Evolutionary conservation across 2,888 invertebrate species (phyloP).

Genomic region (Synergus laeviventris): DNA sequence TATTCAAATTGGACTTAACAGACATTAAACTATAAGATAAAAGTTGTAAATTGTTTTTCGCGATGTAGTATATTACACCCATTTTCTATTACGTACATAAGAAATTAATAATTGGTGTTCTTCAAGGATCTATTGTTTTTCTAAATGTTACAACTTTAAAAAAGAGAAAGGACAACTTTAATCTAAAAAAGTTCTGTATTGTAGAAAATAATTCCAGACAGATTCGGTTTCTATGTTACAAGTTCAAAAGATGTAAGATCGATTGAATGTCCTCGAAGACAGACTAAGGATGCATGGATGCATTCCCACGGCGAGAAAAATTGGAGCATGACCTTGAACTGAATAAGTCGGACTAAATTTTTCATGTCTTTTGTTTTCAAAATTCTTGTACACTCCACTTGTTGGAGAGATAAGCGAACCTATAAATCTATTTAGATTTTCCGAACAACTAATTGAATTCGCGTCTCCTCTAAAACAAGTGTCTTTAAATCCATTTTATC

Average conservation of each 20-base stretch:
- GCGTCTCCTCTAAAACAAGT: neutral
- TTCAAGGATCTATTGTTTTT: neutral
- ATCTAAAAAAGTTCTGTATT: neutral
- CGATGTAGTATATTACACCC: neutral
- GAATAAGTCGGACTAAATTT: neutral
- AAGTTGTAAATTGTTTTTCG: neutral
- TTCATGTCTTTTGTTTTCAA: neutral
- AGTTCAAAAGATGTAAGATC: constrained; percentile 32
- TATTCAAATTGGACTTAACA: neutral
- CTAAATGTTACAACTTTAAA: neutral
- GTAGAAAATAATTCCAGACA: neutral
- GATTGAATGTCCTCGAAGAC: neutral
- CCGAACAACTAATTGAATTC: neutral
- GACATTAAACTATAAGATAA: too few relatives aligned
- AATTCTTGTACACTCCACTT: too few relatives aligned
- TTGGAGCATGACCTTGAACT: neutral
- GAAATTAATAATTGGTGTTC: neutral
- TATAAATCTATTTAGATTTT: neutral
- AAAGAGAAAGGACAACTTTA: neutral
- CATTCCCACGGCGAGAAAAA: constrained; percentile 1
- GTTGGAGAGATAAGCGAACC: neutral
- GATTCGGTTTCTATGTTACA: neutral
- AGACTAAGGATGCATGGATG: constrained; percentile 21
- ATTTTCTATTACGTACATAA: neutral
- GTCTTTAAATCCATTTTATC: neutral